phyloP scores from a whole-genome alignment of 2,113 vertebrate genomes.

The Plecotus auritus region DNA sequence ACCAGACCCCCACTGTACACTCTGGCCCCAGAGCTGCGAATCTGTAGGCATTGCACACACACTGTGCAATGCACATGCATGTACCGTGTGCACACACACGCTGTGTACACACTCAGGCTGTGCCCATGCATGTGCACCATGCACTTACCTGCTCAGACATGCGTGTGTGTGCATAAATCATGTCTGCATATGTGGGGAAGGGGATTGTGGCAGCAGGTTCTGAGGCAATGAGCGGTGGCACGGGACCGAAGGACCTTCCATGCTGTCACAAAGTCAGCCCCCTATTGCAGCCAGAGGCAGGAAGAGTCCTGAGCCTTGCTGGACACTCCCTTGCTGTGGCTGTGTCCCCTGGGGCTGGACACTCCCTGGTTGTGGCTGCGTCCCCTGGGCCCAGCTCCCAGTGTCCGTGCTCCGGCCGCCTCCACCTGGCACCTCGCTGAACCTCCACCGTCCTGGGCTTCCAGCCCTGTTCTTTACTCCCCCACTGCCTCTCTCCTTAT shows the following conservation, averaged over 20 bases:
- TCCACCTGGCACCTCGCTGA: not conserved
- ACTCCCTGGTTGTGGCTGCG: not conserved
- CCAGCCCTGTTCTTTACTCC: not conserved
- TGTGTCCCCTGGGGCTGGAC: not conserved
- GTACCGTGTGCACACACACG: too few species aligned
- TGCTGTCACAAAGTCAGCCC: not conserved
- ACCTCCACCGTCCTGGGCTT: not conserved
- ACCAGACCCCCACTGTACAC: not conserved
- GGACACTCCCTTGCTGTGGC: not conserved
- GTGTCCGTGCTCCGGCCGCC: not conserved
- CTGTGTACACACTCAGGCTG: too few species aligned
- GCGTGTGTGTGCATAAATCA: rapidly evolving
- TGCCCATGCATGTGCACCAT: rapidly evolving
- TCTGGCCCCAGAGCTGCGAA: not conserved
- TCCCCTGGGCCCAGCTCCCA: not conserved
- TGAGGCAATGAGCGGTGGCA: not conserved
- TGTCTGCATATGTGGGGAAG: not conserved
- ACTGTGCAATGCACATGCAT: not conserved
- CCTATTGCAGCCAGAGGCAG: not conserved
- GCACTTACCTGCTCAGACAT: rapidly evolving
- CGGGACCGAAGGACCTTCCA: not conserved
- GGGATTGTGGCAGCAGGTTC: not conserved
- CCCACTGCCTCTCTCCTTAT: not conserved
- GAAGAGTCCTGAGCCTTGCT: not conserved
- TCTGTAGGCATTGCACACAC: not conserved